Evolutionary conservation across 35 echinoderm and acorn worm genomes (phyloP), one percentile per base, ranked within the genome.

Genomic region (Apostichopus japonicus): DNA sequence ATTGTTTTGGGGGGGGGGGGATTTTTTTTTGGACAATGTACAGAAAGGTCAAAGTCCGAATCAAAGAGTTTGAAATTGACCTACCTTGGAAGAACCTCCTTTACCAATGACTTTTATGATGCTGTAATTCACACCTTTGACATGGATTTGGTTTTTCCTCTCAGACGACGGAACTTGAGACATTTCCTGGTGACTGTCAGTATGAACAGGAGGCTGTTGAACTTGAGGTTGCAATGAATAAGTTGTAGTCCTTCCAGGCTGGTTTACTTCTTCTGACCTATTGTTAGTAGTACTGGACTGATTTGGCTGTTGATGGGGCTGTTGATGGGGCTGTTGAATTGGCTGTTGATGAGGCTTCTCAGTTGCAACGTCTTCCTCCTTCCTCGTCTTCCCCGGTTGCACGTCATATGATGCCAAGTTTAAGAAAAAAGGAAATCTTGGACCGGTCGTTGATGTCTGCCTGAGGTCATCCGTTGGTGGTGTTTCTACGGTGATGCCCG

Each of bases 71-170:
- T 44, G 33, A 44, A 44, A 44, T 44, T 5, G 57, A 23, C 59
- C 22, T 91, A 96, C 97, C 97, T 98, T 96, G 6, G 94, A 96
- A 22, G 97, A 98, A 16, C 97, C 97, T 55, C 97, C 97, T 94
- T 96, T 98, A 10, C 97, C 97, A 52, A 98, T 92, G 44, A 94
- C 51, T 53, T 83, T 90, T 5, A 98, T 75, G 52, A 96, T 96
- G 13, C 33, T 91, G 82, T 98, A 98, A 33, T 11, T 63, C 24
- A 92, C 84, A 5, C 88, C 92, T 86, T 98, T 98, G 22, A 98
- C 92, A 54, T 78, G 78, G 6, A 98, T 94, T 6, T 73, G 65
- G 57, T 98, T 84, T 65, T 95, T 98, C 53, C 90, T 93, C 79
- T 94, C 72, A 61, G 21, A 33, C 10, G 56, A 17, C 33, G 33